Base-by-base conservation (phyloP, 2,888 invertebrate species). In the Eledona agricola region DNA sequence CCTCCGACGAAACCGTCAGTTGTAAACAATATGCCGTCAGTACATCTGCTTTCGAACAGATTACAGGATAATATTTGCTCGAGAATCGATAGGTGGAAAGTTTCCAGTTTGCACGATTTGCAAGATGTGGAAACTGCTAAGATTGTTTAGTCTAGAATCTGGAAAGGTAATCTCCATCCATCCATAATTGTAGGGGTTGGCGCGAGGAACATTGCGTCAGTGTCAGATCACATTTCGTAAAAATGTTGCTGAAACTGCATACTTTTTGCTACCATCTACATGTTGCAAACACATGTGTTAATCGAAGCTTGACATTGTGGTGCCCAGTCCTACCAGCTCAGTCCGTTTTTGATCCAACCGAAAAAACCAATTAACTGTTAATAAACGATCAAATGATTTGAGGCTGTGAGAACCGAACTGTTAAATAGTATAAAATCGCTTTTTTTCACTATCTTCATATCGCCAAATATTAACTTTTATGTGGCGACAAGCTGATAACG, bases 111-210 rank as follows among this genome's bases (percentile, higher is more conserved):
- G 6, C 23, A 17, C n/a, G 6, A 15, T 10, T 7, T 29, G n/a
- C 25, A 17, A 20, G 22, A 31, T 43, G 43, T 31, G 43, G 31
- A 17, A 46, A 46, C 10, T 11, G 3, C 9, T 29, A 12, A 12
- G 13, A 25, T 29, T 46, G 46, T 45, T 46, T 46, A 46, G 46
- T 46, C 46, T 46, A 26, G 46, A 46, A 35, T 46, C 46, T 46
- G 19, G 46, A 13, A 31, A 34, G 25, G 25, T 34, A 34, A 9
- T 7, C 26, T 4, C 13, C 20, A 9, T 6, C 10, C 11, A 28
- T 20, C 40, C 40, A 40, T 17, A 19, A 20, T 23, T 7, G 11
- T 3, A 19, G 11, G n/a, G n/a, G n/a, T n/a, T n/a, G n/a, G n/a
- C n/a, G n/a, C n/a, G n/a, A n/a, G n/a, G n/a, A n/a, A n/a, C n/a